Evolutionary conservation across 2,113 vertebrate species (phyloP), one percentile per base, ranked within the genome.

Genomic region (Nestor notabilis): DNA sequence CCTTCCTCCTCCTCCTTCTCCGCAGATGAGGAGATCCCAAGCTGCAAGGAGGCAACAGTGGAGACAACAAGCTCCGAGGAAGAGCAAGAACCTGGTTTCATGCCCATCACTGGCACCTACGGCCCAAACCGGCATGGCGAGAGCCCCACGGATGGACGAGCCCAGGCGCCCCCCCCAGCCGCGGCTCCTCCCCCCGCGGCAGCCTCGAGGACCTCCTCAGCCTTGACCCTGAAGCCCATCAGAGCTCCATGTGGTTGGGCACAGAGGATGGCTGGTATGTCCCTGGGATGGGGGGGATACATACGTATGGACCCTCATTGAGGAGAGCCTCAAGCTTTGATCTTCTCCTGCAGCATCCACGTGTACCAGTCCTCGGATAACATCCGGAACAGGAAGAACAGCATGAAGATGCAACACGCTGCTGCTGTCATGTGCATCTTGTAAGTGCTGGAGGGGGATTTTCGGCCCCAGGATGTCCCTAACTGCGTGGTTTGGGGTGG

Each of bases 341-440:
- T 75, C 27, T 41, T 37, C 35, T 74, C 39, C 74, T 6, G 4
- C 97, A 99, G 99, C 95, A 99, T 99, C 96, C 99, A 99, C 1
- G 99, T 99, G 93, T 99, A 99, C 97, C 99, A 99, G 95, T 99
- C 99, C 10, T 99, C 99, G 0, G 99, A 99, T 97, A 99, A 99
- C 97, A 99, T 99, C 97, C 99, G 99, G 2, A 99, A 99, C 94
- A 98, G 99, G 82, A 99, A 99, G 97, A 99, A 99, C 98, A 99
- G 99, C 98, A 98, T 99, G 99, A 99, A 99, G 98, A 99, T 99
- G 98, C 99, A 99, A 44, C 99, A 99, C 8, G 81, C 98, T 0
- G 99, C 99, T 0, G 98, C 99, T 0, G 99, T 99, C 92, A 99
- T 99, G 90, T 99, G 99, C 94, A 98, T 99, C 87, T 92, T 99